Evolutionary conservation across 2,797 vertebrate species (phyloP).

Genomic region (Eremophila alpestris): DNA sequence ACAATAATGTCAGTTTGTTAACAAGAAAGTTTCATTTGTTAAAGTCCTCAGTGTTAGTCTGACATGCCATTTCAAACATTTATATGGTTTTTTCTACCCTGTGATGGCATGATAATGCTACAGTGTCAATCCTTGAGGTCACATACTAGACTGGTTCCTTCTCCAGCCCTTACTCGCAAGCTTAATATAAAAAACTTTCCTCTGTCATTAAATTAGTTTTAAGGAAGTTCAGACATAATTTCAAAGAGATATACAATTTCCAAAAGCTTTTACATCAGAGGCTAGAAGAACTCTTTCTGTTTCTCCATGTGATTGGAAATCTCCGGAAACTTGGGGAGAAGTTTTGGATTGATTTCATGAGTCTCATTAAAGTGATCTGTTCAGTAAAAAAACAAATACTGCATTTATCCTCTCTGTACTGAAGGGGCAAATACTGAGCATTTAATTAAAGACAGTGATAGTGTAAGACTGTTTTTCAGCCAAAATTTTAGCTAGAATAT

Average conservation of each 20-base stretch:
- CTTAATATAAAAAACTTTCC: neutral
- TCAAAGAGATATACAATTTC: neutral
- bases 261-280: neutral
- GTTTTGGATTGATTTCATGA: neutral
- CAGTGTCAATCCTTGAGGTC: neutral
- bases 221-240: neutral
- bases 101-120: neutral
- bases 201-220: neutral
- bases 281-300: neutral
- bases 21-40: constrained; percentile 53
- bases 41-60: constrained; percentile 37
- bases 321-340: neutral
- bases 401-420: neutral
- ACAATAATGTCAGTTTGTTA: constrained; percentile 60
- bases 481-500: neutral
- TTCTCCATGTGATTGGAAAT: neutral
- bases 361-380: neutral
- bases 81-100: neutral
- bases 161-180: neutral
- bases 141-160: neutral
- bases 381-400: neutral
- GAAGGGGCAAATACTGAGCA: neutral
- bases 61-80: constrained; percentile 50
- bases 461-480: neutral
- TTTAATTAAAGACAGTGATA: neutral